These are phyloP conservation scores for Clarias platycephalus DNA, from an alignment of 2,797 vertebrate genomes.

Conservation along the genomic window DNA sequence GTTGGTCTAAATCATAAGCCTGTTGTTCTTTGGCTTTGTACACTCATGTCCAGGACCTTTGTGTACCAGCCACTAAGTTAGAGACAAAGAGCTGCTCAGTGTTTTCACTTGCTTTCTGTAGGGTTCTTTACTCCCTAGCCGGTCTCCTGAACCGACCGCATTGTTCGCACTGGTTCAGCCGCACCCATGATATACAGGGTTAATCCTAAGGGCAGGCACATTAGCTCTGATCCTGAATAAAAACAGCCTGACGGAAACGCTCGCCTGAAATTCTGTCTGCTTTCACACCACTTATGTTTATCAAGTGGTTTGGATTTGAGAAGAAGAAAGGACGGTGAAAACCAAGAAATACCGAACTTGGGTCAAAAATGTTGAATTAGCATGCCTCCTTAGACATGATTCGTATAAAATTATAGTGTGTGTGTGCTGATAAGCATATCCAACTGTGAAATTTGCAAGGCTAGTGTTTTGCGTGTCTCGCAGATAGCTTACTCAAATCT, in stretches of 20 bases:
- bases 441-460: slow-evolving; percentile 44
- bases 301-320: neutral
- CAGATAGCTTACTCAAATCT: slow-evolving; percentile 33
- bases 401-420: slow-evolving; percentile 54
- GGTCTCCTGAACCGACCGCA: slow-evolving; percentile 22
- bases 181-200: slow-evolving; percentile 14
- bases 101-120: slow-evolving; percentile 34
- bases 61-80: slow-evolving; percentile 52
- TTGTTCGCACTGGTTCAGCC: slow-evolving; percentile 24
- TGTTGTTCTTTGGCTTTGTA: slow-evolving; percentile 33
- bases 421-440: slow-evolving; percentile 32
- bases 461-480: slow-evolving; percentile 49
- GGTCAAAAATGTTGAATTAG: slow-evolving; percentile 34
- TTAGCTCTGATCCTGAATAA: neutral
- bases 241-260: neutral
- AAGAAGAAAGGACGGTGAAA: neutral
- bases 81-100: slow-evolving; percentile 55
- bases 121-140: slow-evolving; percentile 1
- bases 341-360: slow-evolving; percentile 8
- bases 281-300: slow-evolving; percentile 3
- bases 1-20: neutral
- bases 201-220: slow-evolving; percentile 4
- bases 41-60: slow-evolving; percentile 30
- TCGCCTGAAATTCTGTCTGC: neutral
- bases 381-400: slow-evolving; percentile 45